A percentile compares a stretch with the other conserved stretches of the same genome.
phyloP scores from a whole-genome alignment of 1,140 invertebrate genomes.

The Homalodisca vitripennis region DNA sequence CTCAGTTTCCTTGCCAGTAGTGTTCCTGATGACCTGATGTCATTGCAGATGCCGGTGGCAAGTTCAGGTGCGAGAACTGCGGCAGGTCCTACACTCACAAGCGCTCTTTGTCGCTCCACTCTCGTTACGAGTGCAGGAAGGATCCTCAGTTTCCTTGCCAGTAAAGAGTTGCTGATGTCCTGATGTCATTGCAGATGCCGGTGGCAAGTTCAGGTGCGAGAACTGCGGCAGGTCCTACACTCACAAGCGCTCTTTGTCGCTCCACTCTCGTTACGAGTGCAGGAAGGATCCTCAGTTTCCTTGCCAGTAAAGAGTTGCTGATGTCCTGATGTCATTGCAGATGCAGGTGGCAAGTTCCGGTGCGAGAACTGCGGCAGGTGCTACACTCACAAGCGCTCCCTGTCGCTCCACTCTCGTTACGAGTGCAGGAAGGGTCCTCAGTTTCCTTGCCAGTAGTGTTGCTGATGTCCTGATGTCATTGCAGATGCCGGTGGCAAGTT shows the following conservation, averaged over 20 bases:
- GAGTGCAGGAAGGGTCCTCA: slow-evolving; percentile 56
- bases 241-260: slow-evolving; percentile 46
- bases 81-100: slow-evolving; percentile 38
- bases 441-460: slow-evolving; percentile 46
- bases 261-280: slow-evolving; percentile 57
- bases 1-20: slow-evolving; percentile 48
- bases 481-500: too few species aligned
- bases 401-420: slow-evolving; percentile 54
- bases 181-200: slow-evolving; percentile 44
- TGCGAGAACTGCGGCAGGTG: slow-evolving; percentile 48
- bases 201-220: slow-evolving; percentile 41
- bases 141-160: slow-evolving; percentile 51
- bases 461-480: too few species aligned
- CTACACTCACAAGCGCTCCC: slow-evolving; percentile 39
- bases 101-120: slow-evolving; percentile 50
- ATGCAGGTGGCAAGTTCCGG: slow-evolving; percentile 4
- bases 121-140: slow-evolving; percentile 55
- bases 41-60: too few species aligned
- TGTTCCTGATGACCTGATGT: too few species aligned
- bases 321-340: too few species aligned
- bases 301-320: too few species aligned
- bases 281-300: slow-evolving; percentile 52
- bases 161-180: slow-evolving; percentile 53
- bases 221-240: slow-evolving; percentile 45
- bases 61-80: slow-evolving; percentile 48